Base-by-base conservation (phyloP, 2,797 vertebrate genomes). In the Bovichtus diacanthus region DNA sequence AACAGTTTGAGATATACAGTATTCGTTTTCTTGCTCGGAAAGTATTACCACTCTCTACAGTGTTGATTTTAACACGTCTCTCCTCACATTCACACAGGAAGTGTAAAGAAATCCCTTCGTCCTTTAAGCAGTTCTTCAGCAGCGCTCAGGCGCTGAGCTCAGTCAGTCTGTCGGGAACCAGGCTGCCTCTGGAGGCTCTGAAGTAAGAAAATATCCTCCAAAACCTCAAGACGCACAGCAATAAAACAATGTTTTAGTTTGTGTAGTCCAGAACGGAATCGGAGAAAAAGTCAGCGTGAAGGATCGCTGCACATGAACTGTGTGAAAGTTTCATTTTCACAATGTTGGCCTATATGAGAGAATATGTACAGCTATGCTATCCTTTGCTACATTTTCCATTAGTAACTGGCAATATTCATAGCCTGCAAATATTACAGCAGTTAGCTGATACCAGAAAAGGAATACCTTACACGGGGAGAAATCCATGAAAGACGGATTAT, bases 101-200 rank as follows among this genome's bases (percentile, higher is more conserved):
- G 93, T 94, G 94, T 70, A 98, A 96, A 90, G 98, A 99, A 72
- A 93, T 98, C 3, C 95, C 96, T 0, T 81, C 93, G 0, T 96
- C 97, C 58, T 98, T 99, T 88, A 99, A 98, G 89, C 96, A 96
- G 90, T 99, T 97, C 92, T 99, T 99, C 91, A 97, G 97, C 92
- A 94, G 93, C 13, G 95, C 97, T 43, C 88, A 95, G 92, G 93
- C 96, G 72, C 95, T 99, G 91, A 95, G 80, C 66, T 95, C 94
- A 3, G 96, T 99, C 91, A 96, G 93, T 70, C 93, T 99, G 87
- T 98, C 98, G 0, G 98, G 97, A 83, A 99, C 98, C 71, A 96
- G 89, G 78, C 95, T 99, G 15, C 94, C 97, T 43, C 93, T 95
- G 27, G 98, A 99, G 80, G 97, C 97, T 38, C 94, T 99, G 27